Percentiles rank a stretch among this genome's conserved stretches.
Conservation (phyloP, 1,140 invertebrate species). For the Chironomus striatipennis region DNA sequence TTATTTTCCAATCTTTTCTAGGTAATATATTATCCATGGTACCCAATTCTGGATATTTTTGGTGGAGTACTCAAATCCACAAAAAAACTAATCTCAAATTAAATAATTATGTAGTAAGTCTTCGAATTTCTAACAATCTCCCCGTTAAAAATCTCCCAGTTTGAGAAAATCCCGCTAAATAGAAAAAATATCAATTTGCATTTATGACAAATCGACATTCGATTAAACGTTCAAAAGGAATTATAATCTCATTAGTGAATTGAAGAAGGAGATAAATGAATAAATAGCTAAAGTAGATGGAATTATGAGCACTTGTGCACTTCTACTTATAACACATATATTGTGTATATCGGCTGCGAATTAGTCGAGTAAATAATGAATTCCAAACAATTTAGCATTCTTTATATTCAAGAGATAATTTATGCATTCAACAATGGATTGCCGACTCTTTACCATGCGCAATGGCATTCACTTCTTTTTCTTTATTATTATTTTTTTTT, state of each 20-base stretch:
- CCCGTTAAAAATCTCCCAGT: too few species aligned
- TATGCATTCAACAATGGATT: background rate
- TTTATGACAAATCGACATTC: conserved; percentile 20
- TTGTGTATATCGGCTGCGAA: background rate
- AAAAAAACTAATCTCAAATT: too few species aligned
- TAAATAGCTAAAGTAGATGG: too few species aligned
- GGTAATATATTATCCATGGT: too few species aligned
- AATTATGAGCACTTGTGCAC: background rate
- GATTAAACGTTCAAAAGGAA: background rate
- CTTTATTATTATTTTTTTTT: too few species aligned
- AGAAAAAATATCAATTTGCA: conserved; percentile 13
- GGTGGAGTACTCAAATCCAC: too few species aligned
- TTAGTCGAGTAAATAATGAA: background rate
- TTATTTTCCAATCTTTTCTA: too few species aligned
- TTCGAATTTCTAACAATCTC: too few species aligned
- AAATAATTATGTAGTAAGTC: too few species aligned
- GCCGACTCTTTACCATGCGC: background rate
- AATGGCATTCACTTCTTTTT: too few species aligned
- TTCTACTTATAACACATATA: background rate
- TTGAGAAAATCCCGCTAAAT: background rate
- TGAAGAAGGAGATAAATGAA: background rate
- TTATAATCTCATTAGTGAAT: background rate
- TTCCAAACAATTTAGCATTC: background rate
- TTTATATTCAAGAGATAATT: background rate
- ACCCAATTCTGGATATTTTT: too few species aligned